These are phyloP conservation scores for Epizoanthus illoricatus DNA, from an alignment of 92 coral and sea anemone genomes.

Conservation along the genomic window DNA sequence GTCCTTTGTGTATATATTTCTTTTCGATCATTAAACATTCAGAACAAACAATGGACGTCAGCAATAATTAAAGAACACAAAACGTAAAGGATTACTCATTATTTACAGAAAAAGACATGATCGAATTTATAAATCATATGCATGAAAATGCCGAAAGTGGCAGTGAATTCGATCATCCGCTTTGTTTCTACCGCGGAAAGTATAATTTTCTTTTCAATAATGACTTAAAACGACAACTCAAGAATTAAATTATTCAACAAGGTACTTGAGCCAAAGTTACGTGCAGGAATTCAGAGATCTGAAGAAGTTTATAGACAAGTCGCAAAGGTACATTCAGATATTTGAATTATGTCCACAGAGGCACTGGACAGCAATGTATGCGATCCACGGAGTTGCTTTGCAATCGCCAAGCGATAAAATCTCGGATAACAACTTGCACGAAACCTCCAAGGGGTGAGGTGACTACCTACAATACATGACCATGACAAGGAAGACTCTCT, in stretches of 20 bases:
- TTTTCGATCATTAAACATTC: background rate
- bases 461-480: background rate
- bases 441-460: background rate
- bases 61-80: background rate
- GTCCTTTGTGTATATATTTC: background rate
- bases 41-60: constrained; percentile 5
- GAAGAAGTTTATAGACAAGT: no score
- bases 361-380: background rate
- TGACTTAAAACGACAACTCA: background rate
- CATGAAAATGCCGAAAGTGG: background rate
- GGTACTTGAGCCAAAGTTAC: no score
- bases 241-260: background rate
- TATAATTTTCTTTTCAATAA: background rate
- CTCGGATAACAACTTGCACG: background rate
- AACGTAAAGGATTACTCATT: background rate
- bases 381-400: background rate
- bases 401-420: background rate
- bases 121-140: background rate
- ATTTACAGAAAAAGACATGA: constrained; percentile 3
- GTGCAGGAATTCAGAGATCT: no score
- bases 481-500: background rate
- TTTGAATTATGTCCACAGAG: constrained; percentile 15
- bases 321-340: background rate
- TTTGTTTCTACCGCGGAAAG: background rate
- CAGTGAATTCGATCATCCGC: background rate